These are phyloP conservation scores for Phymanthus crucifer DNA, from an alignment of 92 coral and sea anemone species.

Conservation along the genomic window DNA sequence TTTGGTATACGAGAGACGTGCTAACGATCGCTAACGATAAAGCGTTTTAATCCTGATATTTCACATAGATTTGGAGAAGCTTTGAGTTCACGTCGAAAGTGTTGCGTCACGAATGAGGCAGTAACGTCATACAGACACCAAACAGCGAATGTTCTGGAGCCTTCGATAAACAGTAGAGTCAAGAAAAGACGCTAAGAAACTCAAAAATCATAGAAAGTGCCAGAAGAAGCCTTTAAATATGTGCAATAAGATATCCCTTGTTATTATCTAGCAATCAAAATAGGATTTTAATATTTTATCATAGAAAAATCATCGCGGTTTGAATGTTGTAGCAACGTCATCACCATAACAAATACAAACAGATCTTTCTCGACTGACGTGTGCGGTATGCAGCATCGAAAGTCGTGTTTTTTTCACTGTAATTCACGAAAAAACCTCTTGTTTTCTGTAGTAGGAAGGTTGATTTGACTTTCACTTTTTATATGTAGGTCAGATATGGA, in stretches of 20 bases:
- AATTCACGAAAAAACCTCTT: neutral
- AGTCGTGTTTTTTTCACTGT: neutral
- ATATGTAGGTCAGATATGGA: neutral
- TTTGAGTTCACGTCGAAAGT: neutral
- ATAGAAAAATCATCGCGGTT: neutral
- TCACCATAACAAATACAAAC: constrained; percentile 20
- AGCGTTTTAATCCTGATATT: neutral
- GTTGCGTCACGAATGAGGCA: neutral
- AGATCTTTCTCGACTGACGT: constrained; percentile 15
- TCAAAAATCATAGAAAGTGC: neutral
- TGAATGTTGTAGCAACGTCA: constrained; percentile 17
- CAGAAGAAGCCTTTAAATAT: neutral
- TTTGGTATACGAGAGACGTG: no score
- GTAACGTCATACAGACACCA: neutral
- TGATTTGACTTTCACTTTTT: neutral
- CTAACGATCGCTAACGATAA: neutral
- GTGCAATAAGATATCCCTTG: neutral
- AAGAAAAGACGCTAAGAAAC: neutral
- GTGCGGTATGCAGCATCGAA: neutral
- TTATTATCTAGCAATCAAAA: neutral
- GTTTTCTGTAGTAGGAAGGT: neutral
- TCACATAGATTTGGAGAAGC: neutral
- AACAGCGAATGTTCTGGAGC: neutral
- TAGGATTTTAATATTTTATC: neutral
- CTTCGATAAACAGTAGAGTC: neutral